Evolutionary conservation across 2,888 invertebrate genomes (phyloP).

Genomic region (Nudaria mundana): DNA sequence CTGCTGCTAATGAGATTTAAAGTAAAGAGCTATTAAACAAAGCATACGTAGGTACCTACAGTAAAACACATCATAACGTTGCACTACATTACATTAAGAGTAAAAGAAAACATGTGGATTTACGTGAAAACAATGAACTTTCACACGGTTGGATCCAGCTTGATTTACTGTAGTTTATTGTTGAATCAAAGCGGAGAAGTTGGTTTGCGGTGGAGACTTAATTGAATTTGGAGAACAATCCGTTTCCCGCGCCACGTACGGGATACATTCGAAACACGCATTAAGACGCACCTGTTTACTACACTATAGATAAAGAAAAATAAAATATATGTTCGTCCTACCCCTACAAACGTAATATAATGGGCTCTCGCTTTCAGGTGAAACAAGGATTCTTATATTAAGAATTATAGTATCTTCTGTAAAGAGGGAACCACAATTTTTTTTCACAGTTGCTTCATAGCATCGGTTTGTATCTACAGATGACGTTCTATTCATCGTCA

Average conservation of each 20-base stretch:
- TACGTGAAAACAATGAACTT: slow-evolving; percentile 75
- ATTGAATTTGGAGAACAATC: slow-evolving; percentile 77
- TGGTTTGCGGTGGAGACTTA: slow-evolving; percentile 58
- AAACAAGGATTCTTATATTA: background rate
- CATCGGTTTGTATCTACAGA: too few relatives aligned
- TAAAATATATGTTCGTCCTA: slow-evolving; percentile 19
- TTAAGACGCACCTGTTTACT: slow-evolving; percentile 63
- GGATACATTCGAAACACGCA: slow-evolving; percentile 61
- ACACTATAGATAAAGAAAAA: slow-evolving; percentile 40
- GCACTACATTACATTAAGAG: slow-evolving; percentile 19
- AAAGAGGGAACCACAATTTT: too few relatives aligned
- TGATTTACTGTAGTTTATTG: slow-evolving; percentile 68
- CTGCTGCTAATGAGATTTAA: too few relatives aligned
- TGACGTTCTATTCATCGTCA: too few relatives aligned
- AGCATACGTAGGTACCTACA: slow-evolving; percentile 1
- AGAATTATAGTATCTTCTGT: background rate
- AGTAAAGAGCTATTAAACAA: too few relatives aligned
- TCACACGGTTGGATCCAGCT: slow-evolving; percentile 59
- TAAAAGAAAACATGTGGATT: slow-evolving; percentile 26
- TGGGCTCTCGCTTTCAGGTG: slow-evolving; percentile 11
- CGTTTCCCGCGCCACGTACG: slow-evolving; percentile 52
- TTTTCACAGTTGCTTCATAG: too few relatives aligned
- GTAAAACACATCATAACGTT: slow-evolving; percentile 17
- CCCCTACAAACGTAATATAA: slow-evolving; percentile 20
- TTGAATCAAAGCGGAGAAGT: slow-evolving; percentile 65